These are phyloP conservation scores for fruit fly (Drosophila melanogaster) DNA, from an alignment of 1,140 invertebrate genomes.

Conservation along the genomic window DNA sequence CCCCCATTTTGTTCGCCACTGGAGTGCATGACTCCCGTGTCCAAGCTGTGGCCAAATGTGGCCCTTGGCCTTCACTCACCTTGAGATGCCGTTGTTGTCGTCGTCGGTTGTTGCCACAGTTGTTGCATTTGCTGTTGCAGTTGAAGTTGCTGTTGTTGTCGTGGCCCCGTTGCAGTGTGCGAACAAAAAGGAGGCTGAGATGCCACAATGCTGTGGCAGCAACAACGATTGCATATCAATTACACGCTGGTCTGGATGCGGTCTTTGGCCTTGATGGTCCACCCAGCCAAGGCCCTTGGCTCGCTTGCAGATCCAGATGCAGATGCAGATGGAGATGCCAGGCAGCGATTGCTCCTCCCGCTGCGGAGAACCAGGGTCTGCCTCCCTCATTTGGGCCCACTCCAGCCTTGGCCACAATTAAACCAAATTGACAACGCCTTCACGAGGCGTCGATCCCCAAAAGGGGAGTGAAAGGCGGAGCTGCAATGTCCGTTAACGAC, in stretches of 20 bases:
- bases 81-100: constrained; percentile 75
- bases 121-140: constrained; percentile 23
- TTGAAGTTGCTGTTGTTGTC: constrained; percentile 6
- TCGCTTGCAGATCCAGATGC: constrained; percentile 42
- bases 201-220: constrained; percentile 34
- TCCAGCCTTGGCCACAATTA: constrained; percentile 64
- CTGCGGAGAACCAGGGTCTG: not conserved
- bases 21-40: constrained; percentile 10
- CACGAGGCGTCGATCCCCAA: constrained; percentile 2
- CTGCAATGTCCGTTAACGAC: constrained; percentile 50
- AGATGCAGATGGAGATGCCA: constrained; percentile 49
- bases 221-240: constrained; percentile 58
- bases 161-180: constrained; percentile 39
- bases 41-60: constrained; percentile 65
- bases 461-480: constrained; percentile 8
- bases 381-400: constrained; percentile 30
- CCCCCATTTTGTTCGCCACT: constrained; percentile 6
- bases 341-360: constrained; percentile 26
- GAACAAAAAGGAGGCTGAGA: constrained; percentile 24
- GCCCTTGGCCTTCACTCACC: constrained; percentile 84
- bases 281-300: constrained; percentile 42
- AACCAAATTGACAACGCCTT: constrained; percentile 68
- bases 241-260: constrained; percentile 46
- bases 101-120: constrained; percentile 19
- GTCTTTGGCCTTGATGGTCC: constrained; percentile 54